Conservation (phyloP, 2,888 invertebrate species). For the Cantharis flavilabris region DNA sequence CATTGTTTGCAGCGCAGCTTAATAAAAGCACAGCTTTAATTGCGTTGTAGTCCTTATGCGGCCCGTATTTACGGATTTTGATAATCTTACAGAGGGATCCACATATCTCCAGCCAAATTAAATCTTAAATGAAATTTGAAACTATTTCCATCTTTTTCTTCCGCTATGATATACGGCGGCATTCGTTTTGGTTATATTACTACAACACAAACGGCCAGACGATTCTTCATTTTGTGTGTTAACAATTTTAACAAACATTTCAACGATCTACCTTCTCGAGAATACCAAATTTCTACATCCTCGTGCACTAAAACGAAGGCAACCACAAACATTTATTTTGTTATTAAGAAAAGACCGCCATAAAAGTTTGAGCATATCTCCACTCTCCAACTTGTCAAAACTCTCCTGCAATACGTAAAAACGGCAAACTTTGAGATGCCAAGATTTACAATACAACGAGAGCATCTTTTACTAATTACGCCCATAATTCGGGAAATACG, state of each 20-base stretch:
- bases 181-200: slow-evolving; percentile 38
- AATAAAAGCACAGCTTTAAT: slow-evolving; percentile 54
- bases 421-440: slow-evolving; percentile 12
- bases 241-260: not conserved
- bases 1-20: slow-evolving; percentile 53
- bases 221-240: not conserved
- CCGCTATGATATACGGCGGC: slow-evolving; percentile 37
- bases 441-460: slow-evolving; percentile 31
- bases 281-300: slow-evolving; percentile 6
- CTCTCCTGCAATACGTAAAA: slow-evolving; percentile 5
- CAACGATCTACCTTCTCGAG: not conserved
- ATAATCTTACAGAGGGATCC: slow-evolving; percentile 49
- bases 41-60: slow-evolving; percentile 41
- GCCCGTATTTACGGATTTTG: slow-evolving; percentile 30
- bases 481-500: slow-evolving; percentile 43
- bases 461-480: slow-evolving; percentile 52
- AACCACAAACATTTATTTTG: slow-evolving; percentile 5
- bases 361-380: not conserved
- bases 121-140: slow-evolving; percentile 58
- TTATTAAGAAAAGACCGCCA: not conserved
- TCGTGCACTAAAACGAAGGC: slow-evolving; percentile 10
- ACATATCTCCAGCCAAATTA: slow-evolving; percentile 55
- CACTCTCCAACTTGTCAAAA: not conserved
- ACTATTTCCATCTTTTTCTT: slow-evolving; percentile 46
- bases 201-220: slow-evolving; percentile 16